Percentiles rank a stretch among this genome's conserved stretches.
Conservation (phyloP, 2,888 invertebrate genomes). For the Orchesellides sinensis region DNA sequence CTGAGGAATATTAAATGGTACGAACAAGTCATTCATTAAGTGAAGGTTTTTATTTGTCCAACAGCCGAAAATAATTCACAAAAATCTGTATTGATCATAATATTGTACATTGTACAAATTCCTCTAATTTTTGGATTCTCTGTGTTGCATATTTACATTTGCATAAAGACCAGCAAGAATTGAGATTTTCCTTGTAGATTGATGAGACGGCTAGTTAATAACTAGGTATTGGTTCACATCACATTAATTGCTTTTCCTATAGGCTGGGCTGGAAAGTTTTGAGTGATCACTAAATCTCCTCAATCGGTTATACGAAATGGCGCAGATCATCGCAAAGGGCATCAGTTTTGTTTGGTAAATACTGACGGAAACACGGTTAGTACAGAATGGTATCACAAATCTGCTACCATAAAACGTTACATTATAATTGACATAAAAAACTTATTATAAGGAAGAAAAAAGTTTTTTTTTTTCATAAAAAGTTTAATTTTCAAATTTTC, state of each 20-base stretch:
- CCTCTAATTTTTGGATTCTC: constrained; percentile 13
- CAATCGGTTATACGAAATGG: neutral
- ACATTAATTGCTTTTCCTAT: constrained; percentile 21
- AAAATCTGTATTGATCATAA: constrained; percentile 30
- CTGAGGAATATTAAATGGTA: constrained; percentile 7
- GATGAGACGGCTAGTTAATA: constrained; percentile 53
- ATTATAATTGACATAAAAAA: neutral
- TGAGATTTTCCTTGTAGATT: constrained; percentile 43
- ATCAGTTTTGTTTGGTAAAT: constrained; percentile 36
- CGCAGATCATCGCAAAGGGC: neutral
- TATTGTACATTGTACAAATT: constrained; percentile 21
- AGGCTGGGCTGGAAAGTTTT: constrained; percentile 40
- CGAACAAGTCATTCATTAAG: constrained; percentile 48
- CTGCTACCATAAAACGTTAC: too few species aligned
- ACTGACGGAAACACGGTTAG: constrained; percentile 36
- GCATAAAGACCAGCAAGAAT: constrained; percentile 23
- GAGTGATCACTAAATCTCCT: neutral
- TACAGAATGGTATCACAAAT: neutral
- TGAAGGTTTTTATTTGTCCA: constrained; percentile 32
- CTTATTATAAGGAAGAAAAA: neutral
- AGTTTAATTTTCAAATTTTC: too few species aligned
- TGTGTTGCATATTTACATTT: constrained; percentile 26
- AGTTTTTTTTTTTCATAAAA: too few species aligned
- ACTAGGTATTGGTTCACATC: constrained; percentile 25
- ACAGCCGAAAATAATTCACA: constrained; percentile 3